Evolutionary conservation across 2,888 invertebrate species (phyloP), one percentile per base, ranked within the genome.

Genomic region (Galerucella nymphaeae): DNA sequence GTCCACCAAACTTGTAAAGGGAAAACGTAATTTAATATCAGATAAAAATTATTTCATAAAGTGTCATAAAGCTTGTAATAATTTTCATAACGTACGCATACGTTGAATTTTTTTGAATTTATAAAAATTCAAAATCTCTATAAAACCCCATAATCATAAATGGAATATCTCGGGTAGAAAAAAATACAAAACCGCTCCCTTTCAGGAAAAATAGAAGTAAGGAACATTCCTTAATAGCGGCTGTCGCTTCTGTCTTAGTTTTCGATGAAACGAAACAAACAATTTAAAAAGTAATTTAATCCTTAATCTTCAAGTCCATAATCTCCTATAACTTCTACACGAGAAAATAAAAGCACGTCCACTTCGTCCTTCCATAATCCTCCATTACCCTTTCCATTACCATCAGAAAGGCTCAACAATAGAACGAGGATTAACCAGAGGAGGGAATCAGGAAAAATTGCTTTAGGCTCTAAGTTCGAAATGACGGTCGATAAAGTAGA

Each of bases 331-430:
- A 79, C 78, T 77, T 77, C 77, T 76, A 77, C 79, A 80, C 71
- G 77, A 72, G 72, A 75, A 80, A 80, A 80, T 78, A 78, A 74
- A 78, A 79, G 77, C 78, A 77, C 78, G 79, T 80, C 75, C 78
- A 77, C 78, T 80, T 74, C 78, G 75, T 75, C 78, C 76, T 76
- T 75, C 65, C 77, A 81, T 82, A 82, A 77, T 77, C 77, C 73
- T 72, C 81, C 80, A 82, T 82, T 82, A 82, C 81, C 80, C 82
- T 82, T 83, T 83, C 83, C 82, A 84, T 84, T 83, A 82, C 80
- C 81, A 81, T 80, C 79, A 77, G 77, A 81, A 80, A 82, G 82
- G 82, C 82, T 81, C 78, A 78, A 82, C 82, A 84, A 83, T 83
- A 84, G 83, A 84, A 83, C 83, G 80, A 81, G 80, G 77, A 75